Percentiles rank a stretch among this genome's conserved stretches.
These are phyloP conservation scores for Drosophila kepulauana DNA, from an alignment of 1,140 invertebrate genomes.

Conservation along the genomic window DNA sequence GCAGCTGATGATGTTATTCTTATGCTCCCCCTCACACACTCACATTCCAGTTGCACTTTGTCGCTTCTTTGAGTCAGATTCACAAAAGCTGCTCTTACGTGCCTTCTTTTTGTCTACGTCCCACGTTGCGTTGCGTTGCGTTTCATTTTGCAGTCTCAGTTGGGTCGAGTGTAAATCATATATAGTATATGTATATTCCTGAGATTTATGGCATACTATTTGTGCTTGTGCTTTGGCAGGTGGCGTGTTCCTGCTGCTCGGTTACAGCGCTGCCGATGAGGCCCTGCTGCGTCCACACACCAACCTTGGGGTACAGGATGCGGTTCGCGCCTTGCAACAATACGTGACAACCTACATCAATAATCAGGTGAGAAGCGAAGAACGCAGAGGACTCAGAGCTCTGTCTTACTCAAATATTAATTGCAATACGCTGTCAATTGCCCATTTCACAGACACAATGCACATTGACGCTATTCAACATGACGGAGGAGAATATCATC, in stretches of 20 bases:
- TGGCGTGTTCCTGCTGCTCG: slow-evolving; percentile 94
- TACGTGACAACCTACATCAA: slow-evolving; percentile 90
- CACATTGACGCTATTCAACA: slow-evolving; percentile 92
- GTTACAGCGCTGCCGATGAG: slow-evolving; percentile 95
- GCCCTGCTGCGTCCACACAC: slow-evolving; percentile 92
- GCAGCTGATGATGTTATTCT: slow-evolving; percentile 17
- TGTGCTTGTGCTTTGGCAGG: slow-evolving; percentile 85
- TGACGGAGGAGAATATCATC: slow-evolving; percentile 94
- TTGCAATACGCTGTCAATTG: slow-evolving; percentile 52
- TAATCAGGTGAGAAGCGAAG: slow-evolving; percentile 87
- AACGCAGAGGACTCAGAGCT: slow-evolving; percentile 12
- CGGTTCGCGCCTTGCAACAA: slow-evolving; percentile 91
- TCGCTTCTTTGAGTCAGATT: slow-evolving; percentile 29
- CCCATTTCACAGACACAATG: slow-evolving; percentile 89
- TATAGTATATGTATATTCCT: slow-evolving; percentile 21
- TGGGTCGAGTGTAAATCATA: slow-evolving; percentile 60
- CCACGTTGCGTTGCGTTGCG: slow-evolving; percentile 4
- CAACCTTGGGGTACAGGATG: slow-evolving; percentile 91
- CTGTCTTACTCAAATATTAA: slow-evolving; percentile 49
- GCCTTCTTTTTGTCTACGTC: slow-evolving; percentile 16
- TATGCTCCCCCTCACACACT: background rate
- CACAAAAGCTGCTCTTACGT: slow-evolving; percentile 26
- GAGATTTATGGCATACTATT: slow-evolving; percentile 66
- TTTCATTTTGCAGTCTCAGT: background rate
- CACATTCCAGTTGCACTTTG: slow-evolving; percentile 33